Conservation (phyloP, 2,888 invertebrate species). For the Chamaedrilus cognettii region DNA sequence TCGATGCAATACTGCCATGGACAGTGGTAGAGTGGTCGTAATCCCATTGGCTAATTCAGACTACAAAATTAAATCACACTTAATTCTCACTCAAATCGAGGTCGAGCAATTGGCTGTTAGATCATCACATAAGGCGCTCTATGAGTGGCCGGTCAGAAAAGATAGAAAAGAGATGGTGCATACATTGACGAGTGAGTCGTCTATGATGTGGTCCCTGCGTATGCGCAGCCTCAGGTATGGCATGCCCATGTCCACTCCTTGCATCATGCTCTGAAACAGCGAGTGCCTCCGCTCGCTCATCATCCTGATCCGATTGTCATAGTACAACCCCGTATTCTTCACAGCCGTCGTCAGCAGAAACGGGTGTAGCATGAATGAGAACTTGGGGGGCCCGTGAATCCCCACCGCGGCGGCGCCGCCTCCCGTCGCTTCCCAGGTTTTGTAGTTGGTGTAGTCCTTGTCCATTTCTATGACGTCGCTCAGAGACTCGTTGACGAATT, state of each 20-base stretch:
- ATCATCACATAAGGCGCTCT: too few species aligned
- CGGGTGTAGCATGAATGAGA: slow-evolving; percentile 85
- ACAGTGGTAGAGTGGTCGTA: too few species aligned
- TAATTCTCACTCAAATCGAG: too few species aligned
- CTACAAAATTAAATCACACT: too few species aligned
- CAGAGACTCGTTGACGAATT: slow-evolving; percentile 92
- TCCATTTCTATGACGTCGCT: slow-evolving; percentile 94
- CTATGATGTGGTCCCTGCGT: slow-evolving; percentile 84
- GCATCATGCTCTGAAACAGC: slow-evolving; percentile 77
- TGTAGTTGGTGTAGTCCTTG: slow-evolving; percentile 88
- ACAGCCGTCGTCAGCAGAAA: slow-evolving; percentile 90
- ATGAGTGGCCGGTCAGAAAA: too few species aligned
- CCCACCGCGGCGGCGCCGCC: too few species aligned
- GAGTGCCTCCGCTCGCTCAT: slow-evolving; percentile 87
- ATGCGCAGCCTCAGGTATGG: slow-evolving; percentile 72
- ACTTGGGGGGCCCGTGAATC: too few species aligned
- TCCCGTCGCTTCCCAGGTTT: too few species aligned
- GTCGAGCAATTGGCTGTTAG: too few species aligned
- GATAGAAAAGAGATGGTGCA: slow-evolving; percentile 38
- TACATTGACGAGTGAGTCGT: slow-evolving; percentile 88
- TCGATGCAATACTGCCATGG: too few species aligned
- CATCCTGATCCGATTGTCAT: slow-evolving; percentile 94
- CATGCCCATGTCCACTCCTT: slow-evolving; percentile 70
- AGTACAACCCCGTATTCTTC: slow-evolving; percentile 87
- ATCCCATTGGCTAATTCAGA: too few species aligned